phyloP scores from a whole-genome alignment of 2,797 vertebrate species.

The Sebastes jordani region DNA sequence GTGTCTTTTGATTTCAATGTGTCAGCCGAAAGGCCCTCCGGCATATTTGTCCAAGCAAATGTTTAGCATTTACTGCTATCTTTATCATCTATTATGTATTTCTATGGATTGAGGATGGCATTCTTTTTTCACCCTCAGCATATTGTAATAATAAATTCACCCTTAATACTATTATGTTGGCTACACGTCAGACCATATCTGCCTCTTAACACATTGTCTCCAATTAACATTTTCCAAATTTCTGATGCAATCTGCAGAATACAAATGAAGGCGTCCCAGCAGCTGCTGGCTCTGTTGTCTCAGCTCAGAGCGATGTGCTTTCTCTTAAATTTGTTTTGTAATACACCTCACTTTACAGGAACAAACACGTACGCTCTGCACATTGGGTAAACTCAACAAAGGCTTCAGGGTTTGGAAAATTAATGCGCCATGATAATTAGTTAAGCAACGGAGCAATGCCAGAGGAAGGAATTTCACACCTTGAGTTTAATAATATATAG shows the following conservation, averaged over 20 bases:
- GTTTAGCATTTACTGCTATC: slow-evolving; percentile 49
- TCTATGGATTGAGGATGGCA: slow-evolving; percentile 55
- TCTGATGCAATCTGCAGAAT: slow-evolving; percentile 76
- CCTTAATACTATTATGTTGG: slow-evolving; percentile 68
- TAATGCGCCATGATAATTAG: slow-evolving; percentile 82
- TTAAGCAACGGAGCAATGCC: slow-evolving; percentile 72
- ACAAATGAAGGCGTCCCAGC: slow-evolving; percentile 74
- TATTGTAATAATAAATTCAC: slow-evolving; percentile 66
- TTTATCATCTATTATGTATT: slow-evolving; percentile 54
- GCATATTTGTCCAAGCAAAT: slow-evolving; percentile 37
- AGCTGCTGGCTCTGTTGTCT: slow-evolving; percentile 54
- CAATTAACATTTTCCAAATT: slow-evolving; percentile 79
- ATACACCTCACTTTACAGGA: slow-evolving; percentile 59
- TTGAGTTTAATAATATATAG: slow-evolving; percentile 77
- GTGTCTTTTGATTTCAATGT: slow-evolving; percentile 56
- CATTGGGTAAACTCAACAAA: slow-evolving; percentile 73
- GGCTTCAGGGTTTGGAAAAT: slow-evolving; percentile 73
- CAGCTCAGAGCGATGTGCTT: slow-evolving; percentile 49
- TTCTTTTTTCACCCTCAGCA: slow-evolving; percentile 56
- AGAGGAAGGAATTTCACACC: slow-evolving; percentile 77
- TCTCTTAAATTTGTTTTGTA: slow-evolving; percentile 69
- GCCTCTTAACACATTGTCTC: slow-evolving; percentile 71
- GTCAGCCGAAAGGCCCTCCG: slow-evolving; percentile 32
- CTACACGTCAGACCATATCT: slow-evolving; percentile 75
- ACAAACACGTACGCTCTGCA: slow-evolving; percentile 56